Conservation (phyloP, 30 jellyfish, hydroid and myxozoan species). For the Rhopilema esculentum region DNA sequence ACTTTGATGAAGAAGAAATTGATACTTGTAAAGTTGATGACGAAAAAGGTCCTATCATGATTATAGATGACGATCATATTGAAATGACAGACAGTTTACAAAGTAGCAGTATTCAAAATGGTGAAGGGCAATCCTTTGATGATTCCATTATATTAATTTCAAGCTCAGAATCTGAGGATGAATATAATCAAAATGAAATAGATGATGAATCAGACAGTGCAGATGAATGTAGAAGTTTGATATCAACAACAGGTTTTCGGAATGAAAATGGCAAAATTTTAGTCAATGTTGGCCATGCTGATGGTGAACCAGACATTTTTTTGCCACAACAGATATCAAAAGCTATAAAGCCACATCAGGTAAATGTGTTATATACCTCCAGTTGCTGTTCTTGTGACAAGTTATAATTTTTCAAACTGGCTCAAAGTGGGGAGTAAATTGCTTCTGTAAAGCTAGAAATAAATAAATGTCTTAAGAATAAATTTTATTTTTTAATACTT, state of each 20-base stretch:
- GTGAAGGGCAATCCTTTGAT: neutral
- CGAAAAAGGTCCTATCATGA: neutral
- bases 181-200: slow-evolving; percentile 5
- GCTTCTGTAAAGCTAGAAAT: too few species aligned
- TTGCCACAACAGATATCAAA: slow-evolving; percentile 74
- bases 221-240: slow-evolving; percentile 27
- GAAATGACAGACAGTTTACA: slow-evolving; percentile 20
- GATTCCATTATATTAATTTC: slow-evolving; percentile 20
- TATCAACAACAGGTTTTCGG: slow-evolving; percentile 13
- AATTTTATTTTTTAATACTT: too few species aligned
- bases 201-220: slow-evolving; percentile 25
- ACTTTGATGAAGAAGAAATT: neutral
- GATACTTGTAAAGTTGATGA: neutral
- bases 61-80: slow-evolving; percentile 28
- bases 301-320: slow-evolving; percentile 88
- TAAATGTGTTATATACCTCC: neutral
- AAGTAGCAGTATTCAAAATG: slow-evolving; percentile 65
- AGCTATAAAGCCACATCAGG: slow-evolving; percentile 96
- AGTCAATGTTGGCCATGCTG: slow-evolving; percentile 76
- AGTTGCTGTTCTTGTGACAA: too few species aligned
- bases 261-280: slow-evolving; percentile 73
- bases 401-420: too few species aligned
- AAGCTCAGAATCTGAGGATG: slow-evolving; percentile 70
- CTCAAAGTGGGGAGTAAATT: too few species aligned
- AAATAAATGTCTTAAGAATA: too few species aligned